Evolutionary conservation across 2,888 invertebrate species (phyloP), one percentile per base, ranked within the genome.

Genomic region (Dicyrtomina minuta): DNA sequence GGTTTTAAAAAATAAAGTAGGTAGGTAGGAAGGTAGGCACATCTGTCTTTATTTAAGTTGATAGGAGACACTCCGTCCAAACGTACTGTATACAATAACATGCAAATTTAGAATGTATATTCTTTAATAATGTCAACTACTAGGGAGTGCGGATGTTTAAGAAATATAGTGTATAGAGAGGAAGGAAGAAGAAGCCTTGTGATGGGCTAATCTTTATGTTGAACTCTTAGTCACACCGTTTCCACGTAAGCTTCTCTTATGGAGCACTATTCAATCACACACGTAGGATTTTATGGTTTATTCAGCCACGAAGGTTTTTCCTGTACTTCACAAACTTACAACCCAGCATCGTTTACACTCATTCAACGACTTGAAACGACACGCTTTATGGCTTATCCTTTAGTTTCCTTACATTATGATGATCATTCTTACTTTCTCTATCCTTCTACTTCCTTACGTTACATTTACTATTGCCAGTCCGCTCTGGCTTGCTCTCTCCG

Each of bases 191-290:
- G 33, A 33, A 56, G 56, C 56, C 33, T 6, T 15, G 26, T 5
- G 39, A 53, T 27, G 64, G 61, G 43, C 51, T 64, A 64, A 64
- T 64, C 64, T 64, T 64, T 64, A 51, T 64, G 51, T 64, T 64
- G 26, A 27, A 20, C 51, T 64, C 46, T 74, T 73, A 74, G 77
- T 77, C 77, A 77, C 77, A 77, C 77, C 75, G 70, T 71, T 73
- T 73, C 62, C 68, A 60, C 46, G 74, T 73, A 61, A 75, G 73
- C 70, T 66, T 70, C 69, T 71, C 75, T 75, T 72, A 70, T 70
- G 72, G 73, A 67, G 59, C 72, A 67, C 39, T 64, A 56, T 49
- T 62, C 70, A 72, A 72, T 72, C 72, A 72, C 72, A 43, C 41
- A 44, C 49, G 64, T 62, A 27, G 51, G 64, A 56, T 62, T 69